A percentile compares a stretch with the other conserved stretches of the same genome.
These are phyloP conservation scores for Oreotrochilus melanogaster DNA, from an alignment of 2,113 vertebrate species.

Conservation along the genomic window DNA sequence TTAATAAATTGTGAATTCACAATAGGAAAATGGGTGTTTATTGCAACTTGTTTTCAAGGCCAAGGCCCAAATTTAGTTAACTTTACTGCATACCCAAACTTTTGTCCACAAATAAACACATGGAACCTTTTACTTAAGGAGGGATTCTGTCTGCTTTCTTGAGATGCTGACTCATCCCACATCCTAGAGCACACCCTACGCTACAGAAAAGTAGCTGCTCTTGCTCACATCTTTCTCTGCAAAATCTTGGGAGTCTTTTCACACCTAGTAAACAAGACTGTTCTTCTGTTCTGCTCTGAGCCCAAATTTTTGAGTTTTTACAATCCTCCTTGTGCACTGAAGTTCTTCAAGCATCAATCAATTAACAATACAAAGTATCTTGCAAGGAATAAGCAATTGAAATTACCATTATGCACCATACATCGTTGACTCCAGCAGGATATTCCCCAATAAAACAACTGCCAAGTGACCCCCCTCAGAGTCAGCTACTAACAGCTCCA, in stretches of 20 bases:
- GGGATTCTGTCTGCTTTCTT: neutral
- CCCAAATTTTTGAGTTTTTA: neutral
- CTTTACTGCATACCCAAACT: neutral
- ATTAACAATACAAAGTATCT: neutral
- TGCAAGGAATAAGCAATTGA: neutral
- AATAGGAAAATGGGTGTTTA: neutral
- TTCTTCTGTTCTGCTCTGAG: neutral
- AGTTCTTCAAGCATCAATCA: neutral
- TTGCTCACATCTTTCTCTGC: neutral
- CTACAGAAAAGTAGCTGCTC: neutral
- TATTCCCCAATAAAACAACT: fast-evolving
- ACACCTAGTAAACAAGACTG: neutral
- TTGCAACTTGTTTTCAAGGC: neutral
- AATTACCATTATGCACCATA: neutral
- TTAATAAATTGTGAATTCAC: neutral
- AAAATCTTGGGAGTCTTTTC: neutral
- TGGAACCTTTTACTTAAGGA: neutral
- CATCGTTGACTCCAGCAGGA: neutral
- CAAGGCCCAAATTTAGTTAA: neutral
- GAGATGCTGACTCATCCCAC: neutral
- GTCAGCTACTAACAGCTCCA: neutral
- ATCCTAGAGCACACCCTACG: neutral
- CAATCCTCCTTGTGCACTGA: neutral
- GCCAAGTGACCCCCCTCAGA: fast-evolving
- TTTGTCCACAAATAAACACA: neutral